Conservation (phyloP, 2,888 invertebrate species). For the Pheosia tremula region DNA sequence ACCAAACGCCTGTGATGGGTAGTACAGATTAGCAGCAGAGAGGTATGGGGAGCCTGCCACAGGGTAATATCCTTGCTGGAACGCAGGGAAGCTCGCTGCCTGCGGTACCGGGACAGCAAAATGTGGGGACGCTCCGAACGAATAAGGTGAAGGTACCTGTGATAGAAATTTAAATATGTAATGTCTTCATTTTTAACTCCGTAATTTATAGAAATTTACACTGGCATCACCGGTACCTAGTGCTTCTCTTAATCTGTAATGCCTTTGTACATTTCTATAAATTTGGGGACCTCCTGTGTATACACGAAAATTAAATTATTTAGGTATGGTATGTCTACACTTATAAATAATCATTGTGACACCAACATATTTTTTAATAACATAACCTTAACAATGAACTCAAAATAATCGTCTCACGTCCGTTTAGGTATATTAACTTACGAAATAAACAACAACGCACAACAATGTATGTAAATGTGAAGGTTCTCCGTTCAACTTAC, state of each 20-base stretch:
- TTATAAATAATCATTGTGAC: too few species aligned
- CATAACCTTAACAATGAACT: not conserved
- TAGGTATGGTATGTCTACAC: too few species aligned
- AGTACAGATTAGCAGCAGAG: slow-evolving; percentile 54
- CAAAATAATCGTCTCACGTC: not conserved
- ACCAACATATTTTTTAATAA: not conserved
- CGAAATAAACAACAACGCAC: not conserved
- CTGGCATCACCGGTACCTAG: too few species aligned
- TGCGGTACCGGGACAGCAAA: slow-evolving; percentile 60
- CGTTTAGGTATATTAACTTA: not conserved
- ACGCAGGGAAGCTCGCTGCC: slow-evolving; percentile 46
- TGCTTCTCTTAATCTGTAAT: too few species aligned
- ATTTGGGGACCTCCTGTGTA: too few species aligned
- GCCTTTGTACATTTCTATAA: too few species aligned
- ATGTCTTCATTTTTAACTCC: too few species aligned
- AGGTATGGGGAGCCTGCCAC: slow-evolving; percentile 53
- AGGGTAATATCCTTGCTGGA: slow-evolving; percentile 58
- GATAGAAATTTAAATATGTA: slow-evolving; percentile 26
- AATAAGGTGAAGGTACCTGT: slow-evolving; percentile 61
- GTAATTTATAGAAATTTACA: too few species aligned
- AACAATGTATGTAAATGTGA: not conserved
- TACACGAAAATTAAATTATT: too few species aligned
- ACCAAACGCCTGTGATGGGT: slow-evolving; percentile 36
- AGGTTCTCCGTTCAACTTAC: slow-evolving; percentile 49
- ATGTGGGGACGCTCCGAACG: slow-evolving; percentile 59